Percentiles rank a stretch among this genome's conserved stretches.
Evolutionary conservation across 2,888 invertebrate species (phyloP).

Genomic region (Dasysyrphus tricinctus): DNA sequence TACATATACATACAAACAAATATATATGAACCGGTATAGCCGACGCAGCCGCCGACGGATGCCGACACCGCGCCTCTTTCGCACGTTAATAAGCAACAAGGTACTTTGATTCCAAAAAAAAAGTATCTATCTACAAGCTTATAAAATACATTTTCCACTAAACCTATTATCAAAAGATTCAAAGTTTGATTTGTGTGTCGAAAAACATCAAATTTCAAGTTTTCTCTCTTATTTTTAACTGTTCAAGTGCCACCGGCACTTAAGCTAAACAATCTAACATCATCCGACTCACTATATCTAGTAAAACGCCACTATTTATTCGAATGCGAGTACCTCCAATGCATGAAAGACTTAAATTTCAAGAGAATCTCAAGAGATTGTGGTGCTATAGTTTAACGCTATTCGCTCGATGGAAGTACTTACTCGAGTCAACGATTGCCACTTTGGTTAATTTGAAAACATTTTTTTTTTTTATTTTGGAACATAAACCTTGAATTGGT

Average conservation of each 20-base stretch:
- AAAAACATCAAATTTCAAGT: slow-evolving; percentile 47
- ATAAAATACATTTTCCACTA: background rate
- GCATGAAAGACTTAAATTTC: slow-evolving; percentile 12
- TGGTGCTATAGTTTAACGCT: slow-evolving; percentile 8
- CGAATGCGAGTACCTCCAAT: background rate
- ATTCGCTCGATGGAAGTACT: background rate
- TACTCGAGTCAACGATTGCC: background rate
- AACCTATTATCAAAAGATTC: slow-evolving; percentile 36
- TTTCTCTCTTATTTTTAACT: slow-evolving; percentile 40
- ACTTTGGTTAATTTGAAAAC: background rate
- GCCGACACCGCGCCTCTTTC: background rate
- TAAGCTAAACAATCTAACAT: slow-evolving; percentile 23
- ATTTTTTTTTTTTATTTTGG: background rate
- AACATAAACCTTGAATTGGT: no score
- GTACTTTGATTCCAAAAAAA: background rate
- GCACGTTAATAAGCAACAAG: slow-evolving; percentile 9
- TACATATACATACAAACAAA: background rate
- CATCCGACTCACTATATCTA: background rate
- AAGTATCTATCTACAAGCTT: background rate
- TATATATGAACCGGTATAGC: background rate
- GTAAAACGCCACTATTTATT: slow-evolving; percentile 3
- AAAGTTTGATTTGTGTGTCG: slow-evolving; percentile 39
- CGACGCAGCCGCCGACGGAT: background rate
- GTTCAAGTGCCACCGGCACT: slow-evolving; percentile 32
- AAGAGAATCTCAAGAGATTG: slow-evolving; percentile 34